A percentile compares a stretch with the other conserved stretches of the same genome.
phyloP scores from a whole-genome alignment of 2,797 vertebrate species.

The Hydrophis major region DNA sequence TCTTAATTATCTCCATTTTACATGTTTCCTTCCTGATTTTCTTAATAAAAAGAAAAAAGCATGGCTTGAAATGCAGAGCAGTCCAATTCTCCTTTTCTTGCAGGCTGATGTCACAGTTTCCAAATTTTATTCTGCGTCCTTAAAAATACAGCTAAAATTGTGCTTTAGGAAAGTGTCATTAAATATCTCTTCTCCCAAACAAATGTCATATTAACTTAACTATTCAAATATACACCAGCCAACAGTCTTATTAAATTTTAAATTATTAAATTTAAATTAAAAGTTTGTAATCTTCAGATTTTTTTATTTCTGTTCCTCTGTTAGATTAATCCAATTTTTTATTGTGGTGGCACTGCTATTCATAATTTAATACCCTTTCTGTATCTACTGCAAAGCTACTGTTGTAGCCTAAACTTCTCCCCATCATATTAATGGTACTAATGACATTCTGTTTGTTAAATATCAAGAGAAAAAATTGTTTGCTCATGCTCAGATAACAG shows the following conservation, averaged over 20 bases:
- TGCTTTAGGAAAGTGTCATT: constrained; percentile 19
- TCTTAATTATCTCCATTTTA: constrained; percentile 5
- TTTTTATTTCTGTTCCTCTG: background rate
- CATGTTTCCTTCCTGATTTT: background rate
- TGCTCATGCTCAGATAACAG: background rate
- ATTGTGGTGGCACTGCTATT: background rate
- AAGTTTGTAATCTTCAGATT: background rate
- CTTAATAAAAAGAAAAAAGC: background rate
- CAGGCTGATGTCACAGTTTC: background rate
- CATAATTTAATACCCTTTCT: background rate
- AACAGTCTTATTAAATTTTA: background rate
- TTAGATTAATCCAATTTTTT: background rate
- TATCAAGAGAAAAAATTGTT: background rate
- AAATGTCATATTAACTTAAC: constrained; percentile 11
- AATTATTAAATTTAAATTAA: background rate
- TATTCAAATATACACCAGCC: constrained; percentile 3
- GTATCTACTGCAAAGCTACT: constrained; percentile 15
- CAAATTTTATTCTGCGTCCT: background rate
- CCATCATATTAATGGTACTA: constrained; percentile 15
- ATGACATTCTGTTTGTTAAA: constrained; percentile 6
- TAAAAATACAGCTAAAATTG: background rate
- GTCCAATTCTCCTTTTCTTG: background rate
- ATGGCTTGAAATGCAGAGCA: constrained; percentile 14
- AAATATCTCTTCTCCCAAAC: constrained; percentile 1
- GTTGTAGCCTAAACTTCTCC: constrained; percentile 33